Evolutionary conservation across 1,140 invertebrate species (phyloP), one percentile per base, ranked within the genome.

Genomic region (Lucilia cuprina): DNA sequence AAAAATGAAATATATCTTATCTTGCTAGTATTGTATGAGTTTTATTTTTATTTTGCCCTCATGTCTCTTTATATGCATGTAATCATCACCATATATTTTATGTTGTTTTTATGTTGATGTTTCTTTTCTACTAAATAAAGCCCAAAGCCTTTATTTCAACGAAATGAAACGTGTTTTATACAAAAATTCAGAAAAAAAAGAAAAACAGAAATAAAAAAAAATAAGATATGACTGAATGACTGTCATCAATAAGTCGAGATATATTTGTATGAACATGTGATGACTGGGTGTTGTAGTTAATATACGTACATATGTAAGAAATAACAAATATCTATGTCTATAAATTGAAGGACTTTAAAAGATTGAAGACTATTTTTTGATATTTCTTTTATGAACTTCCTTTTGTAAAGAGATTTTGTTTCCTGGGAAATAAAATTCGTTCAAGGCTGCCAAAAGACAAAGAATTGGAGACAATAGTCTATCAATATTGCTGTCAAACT

Each of bases 71-170:
- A 70, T 21, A 70, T 70, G 65, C 19, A 19, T 10, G 21, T 70
- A 70, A 70, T 70, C 65, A 70, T 70, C 65, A 70, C 65, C 65
- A 70, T 70, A 70, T 70, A 70, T 70, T 70, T 70, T 25, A 70
- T 70, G 65, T 21, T 3, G n/a, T 55, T 55, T 41, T 41, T 41
- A 41, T 41, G 41, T 41, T 41, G 55, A 60, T 60, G 14, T n/a
- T 60, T n/a, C n/a, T 60, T 60, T 65, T 70, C 19, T 21, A 5
- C 65, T n/a, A 19, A 70, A 70, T 19, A 21, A 70, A 70, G 19
- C 65, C 65, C 65, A 19, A 70, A 70, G 19, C n/a, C 50, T 21
- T 70, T 19, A 70, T 70, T 70, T 21, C 65, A 70, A 70, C 65
- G 65, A 70, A 70, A 70, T 70, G 19, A 70, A 70, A 70, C 65